Percentiles rank a stretch among this genome's conserved stretches.
Conservation (phyloP, 1,140 invertebrate genomes). For the Arion vulgaris region DNA sequence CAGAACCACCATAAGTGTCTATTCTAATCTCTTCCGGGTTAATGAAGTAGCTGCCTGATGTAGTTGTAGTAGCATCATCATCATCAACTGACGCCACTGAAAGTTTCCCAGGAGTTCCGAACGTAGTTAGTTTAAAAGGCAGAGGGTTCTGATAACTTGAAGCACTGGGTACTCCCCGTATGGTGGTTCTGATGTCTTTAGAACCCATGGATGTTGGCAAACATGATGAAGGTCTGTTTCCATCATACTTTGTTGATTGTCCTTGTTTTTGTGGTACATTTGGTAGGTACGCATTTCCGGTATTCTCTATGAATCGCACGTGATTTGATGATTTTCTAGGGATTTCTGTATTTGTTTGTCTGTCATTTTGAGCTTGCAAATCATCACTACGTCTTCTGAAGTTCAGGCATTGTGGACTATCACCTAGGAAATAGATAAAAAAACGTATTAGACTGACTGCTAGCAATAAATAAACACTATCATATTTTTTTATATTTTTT, state of each 20-base stretch:
- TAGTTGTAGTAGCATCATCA: slow-evolving; percentile 57
- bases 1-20: slow-evolving; percentile 46
- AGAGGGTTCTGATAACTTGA: neutral
- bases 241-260: neutral
- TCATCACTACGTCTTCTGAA: neutral
- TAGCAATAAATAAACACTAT: too few relatives aligned
- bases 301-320: neutral
- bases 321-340: neutral
- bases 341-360: neutral
- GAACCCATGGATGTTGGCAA: neutral
- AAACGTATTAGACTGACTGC: neutral
- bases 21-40: slow-evolving; percentile 54
- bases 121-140: neutral
- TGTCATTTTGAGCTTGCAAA: neutral
- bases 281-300: neutral
- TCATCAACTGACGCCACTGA: slow-evolving; percentile 46
- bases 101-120: neutral
- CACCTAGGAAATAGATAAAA: slow-evolving; percentile 14
- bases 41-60: slow-evolving; percentile 60
- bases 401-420: neutral
- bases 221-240: neutral
- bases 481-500: neutral
- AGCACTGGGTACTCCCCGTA: neutral
- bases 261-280: slow-evolving; percentile 2
- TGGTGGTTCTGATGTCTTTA: neutral